Evolutionary conservation across 1,140 invertebrate species (phyloP), one percentile per base, ranked within the genome.

Genomic region (Camponotus floridanus): DNA sequence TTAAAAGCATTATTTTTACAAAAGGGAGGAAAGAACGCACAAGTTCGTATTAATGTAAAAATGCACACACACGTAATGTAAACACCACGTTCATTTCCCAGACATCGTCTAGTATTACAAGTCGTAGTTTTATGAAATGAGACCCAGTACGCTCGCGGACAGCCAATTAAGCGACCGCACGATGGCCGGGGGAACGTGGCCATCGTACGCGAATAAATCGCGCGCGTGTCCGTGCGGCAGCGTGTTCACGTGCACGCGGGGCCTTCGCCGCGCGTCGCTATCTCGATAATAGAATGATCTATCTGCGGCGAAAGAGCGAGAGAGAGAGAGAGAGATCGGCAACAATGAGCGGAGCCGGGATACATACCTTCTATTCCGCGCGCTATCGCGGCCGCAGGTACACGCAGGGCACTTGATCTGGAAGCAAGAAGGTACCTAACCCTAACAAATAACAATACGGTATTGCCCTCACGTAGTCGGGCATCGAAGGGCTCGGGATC

Each of bases 211-310:
- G 71, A 85, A 85, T 85, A 76, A 85, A 85, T 65, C 45, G 62
- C 81, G 48, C 81, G 81, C 61, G 59, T 76, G 48, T 80, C 21
- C 64, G 45, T 51, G 62, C 62, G 39, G 11, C 61, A 45, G 33
- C 64, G 61, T 57, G 61, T 85, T 85, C 81, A 57, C 57, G 85
- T 81, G 42, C 55, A 73, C 36, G 65, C 78, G 15, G 33, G 13
- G 31, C 67, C 65, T 18, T 81, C 67, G 73, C 78, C 87, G 81
- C 86, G 81, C 86, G 86, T 89, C 88, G 71, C 90, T 92, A 93
- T 93, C 90, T 92, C 90, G 89, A 92, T 93, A 93, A 93, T 93
- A 92, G 91, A 93, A 93, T 93, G 90, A 93, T 92, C 90, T 92
- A 93, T 93, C 90, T 91, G 83, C 88, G 86, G 91, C 88, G 87